Evolutionary conservation across 2,797 vertebrate species (phyloP).

Genomic region (Cephalopachus bancanus): DNA sequence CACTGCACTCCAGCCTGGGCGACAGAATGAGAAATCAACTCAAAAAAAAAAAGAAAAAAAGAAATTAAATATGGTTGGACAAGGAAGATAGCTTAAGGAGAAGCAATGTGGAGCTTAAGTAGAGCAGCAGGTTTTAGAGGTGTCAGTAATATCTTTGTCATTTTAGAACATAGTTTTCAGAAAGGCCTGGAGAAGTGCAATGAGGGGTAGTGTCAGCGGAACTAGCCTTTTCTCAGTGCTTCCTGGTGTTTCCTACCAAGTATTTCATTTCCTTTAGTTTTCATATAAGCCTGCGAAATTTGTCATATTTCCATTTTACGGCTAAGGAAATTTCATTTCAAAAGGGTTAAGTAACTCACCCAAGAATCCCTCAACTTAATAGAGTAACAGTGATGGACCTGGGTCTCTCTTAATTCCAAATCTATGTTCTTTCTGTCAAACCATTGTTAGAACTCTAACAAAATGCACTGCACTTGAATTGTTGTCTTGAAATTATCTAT

Average conservation of each 20-base stretch:
- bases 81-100: not conserved
- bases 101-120: not conserved
- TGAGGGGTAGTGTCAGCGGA: not conserved
- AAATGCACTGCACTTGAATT: constrained; percentile 3
- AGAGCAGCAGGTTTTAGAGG: not conserved
- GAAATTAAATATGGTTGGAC: not conserved
- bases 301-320: constrained; percentile 16
- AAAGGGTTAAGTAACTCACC: constrained; percentile 13
- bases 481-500: constrained; percentile 44
- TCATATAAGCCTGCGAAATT: not conserved
- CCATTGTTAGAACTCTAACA: not conserved
- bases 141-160: not conserved
- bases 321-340: constrained; percentile 30
- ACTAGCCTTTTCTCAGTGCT: not conserved
- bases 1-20: too few species aligned
- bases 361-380: not conserved
- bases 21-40: too few species aligned
- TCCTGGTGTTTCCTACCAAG: not conserved
- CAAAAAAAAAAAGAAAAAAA: too few species aligned
- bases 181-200: not conserved
- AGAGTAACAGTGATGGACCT: not conserved
- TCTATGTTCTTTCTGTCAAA: not conserved
- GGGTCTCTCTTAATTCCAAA: constrained; percentile 19
- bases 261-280: constrained; percentile 17
- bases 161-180: not conserved